Percentiles rank a stretch among this genome's conserved stretches.
These are phyloP conservation scores for Aurelia aurita complex sp. Pacific DNA, from an alignment of 30 jellyfish, hydroid and myxozoan species.

Conservation along the genomic window DNA sequence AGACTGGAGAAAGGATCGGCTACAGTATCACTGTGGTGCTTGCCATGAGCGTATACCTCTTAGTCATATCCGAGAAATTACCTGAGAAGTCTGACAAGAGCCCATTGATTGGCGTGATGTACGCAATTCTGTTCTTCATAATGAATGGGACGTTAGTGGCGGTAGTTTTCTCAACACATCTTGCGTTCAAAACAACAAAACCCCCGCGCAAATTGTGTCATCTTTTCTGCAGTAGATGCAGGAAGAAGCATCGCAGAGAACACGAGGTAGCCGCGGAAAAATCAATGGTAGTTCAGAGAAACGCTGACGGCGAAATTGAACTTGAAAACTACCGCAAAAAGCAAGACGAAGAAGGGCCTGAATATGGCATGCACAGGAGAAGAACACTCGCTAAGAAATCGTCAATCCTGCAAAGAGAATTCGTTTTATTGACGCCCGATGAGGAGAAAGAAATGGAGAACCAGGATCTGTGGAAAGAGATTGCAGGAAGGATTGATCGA, in stretches of 20 bases:
- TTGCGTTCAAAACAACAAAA: conserved; percentile 42
- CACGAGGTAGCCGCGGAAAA: neutral
- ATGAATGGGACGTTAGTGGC: conserved; percentile 50
- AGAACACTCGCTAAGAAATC: neutral
- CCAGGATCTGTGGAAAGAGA: conserved; percentile 43
- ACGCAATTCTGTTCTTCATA: conserved; percentile 25
- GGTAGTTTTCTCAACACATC: conserved; percentile 43
- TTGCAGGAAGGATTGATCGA: conserved; percentile 24
- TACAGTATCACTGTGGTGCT: conserved; percentile 72
- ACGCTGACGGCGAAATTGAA: neutral
- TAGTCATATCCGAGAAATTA: conserved; percentile 68
- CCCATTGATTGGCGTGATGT: conserved; percentile 73
- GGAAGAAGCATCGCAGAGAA: neutral
- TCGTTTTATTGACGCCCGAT: conserved; percentile 25
- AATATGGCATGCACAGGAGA: conserved; percentile 23
- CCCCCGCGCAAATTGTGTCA: conserved; percentile 52
- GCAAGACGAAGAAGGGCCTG: conserved; percentile 12
- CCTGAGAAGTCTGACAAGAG: conserved; percentile 69
- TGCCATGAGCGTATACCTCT: conserved; percentile 70
- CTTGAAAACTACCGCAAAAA: neutral
- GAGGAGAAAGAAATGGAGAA: conserved; percentile 38
- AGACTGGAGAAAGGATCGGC: conserved; percentile 68
- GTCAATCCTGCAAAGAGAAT: conserved; percentile 2
- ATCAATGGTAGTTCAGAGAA: no score
- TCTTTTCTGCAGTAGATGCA: conserved; percentile 30